Base-by-base conservation (phyloP, 2,888 invertebrate genomes). In the Pammene aurita region DNA sequence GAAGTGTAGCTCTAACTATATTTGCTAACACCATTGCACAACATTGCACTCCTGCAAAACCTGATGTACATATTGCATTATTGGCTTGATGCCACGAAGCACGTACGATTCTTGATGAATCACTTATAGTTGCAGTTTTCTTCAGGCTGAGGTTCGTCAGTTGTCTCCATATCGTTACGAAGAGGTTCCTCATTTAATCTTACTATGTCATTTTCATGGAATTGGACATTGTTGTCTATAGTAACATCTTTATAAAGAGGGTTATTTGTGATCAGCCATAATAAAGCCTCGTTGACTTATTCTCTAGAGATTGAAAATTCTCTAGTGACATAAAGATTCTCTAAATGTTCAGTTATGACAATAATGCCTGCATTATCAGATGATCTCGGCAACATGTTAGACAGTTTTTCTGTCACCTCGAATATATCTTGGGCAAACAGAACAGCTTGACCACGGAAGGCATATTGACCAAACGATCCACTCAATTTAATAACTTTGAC, bases 361-460 rank as follows among this genome's bases (percentile, higher is more conserved):
- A 72, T 41, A 71, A 71, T 10, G 46, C 66, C 18, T 1, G 4
- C 4, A 26, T 4, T 69, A 41, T 52, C 67, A 64, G 66, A 13
- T 38, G 58, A 66, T 66, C 64, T 68, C 41, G 70, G 71, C 4
- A 26, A 48, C 71, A 41, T 71, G 71, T 71, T 26, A 26, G n/a
- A 18, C 70, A n/a, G 69, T 55, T 10, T 72, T 66, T 74, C 66
- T 26, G 26, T 26, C 1, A 26, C 1, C 4, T 26, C 26, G 4
- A 26, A 26, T 26, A 26, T 26, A 26, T 26, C 26, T 26, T 26
- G 26, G 1, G 26, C 26, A 26, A 26, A 26, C 1, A 26, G 26
- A 2, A 26, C 72, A 2, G 72, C 75, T 50, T 76, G 74, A n/a
- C 75, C 74, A 5, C 72, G 72, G 62, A 75, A 77, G 57, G 73